Evolutionary conservation across 2,888 invertebrate genomes (phyloP).

Genomic region (Platerodrilus igneus): DNA sequence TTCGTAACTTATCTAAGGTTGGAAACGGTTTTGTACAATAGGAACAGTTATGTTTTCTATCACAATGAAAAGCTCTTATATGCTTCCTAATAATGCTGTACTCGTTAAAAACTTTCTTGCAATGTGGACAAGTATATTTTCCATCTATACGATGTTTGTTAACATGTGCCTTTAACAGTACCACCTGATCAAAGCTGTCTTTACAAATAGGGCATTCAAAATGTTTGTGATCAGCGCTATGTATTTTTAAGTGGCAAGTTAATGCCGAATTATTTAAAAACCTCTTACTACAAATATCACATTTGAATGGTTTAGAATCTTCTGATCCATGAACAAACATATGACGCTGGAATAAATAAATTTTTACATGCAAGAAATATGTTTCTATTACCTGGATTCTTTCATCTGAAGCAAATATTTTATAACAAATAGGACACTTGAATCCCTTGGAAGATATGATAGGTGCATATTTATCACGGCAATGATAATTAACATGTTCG

Average conservation of each 20-base stretch:
- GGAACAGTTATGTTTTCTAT: conserved; percentile 61
- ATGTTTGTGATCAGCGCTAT: conserved; percentile 56
- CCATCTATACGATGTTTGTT: conserved; percentile 60
- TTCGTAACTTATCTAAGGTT: conserved; percentile 64
- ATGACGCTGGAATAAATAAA: conserved; percentile 51
- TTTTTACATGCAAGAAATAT: background rate
- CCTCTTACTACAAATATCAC: conserved; percentile 59
- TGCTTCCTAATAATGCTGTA: conserved; percentile 70
- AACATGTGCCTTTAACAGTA: conserved; percentile 62
- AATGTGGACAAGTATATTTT: conserved; percentile 64
- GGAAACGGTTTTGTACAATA: conserved; percentile 67
- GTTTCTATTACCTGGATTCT: conserved; percentile 49
- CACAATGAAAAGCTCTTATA: conserved; percentile 65
- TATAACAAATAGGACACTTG: conserved; percentile 63
- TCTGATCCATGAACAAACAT: conserved; percentile 63
- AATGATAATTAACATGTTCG: conserved; percentile 33
- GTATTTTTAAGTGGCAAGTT: conserved; percentile 67
- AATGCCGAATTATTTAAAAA: conserved; percentile 70
- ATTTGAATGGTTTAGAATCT: conserved; percentile 65
- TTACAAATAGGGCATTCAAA: conserved; percentile 73
- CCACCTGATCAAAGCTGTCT: conserved; percentile 61
- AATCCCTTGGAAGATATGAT: too few relatives aligned
- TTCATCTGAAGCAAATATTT: conserved; percentile 59
- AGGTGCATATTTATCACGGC: too few relatives aligned
- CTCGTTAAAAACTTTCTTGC: conserved; percentile 62